phyloP scores from a whole-genome alignment of 2,888 invertebrate species.

The Melitaea athalia region DNA sequence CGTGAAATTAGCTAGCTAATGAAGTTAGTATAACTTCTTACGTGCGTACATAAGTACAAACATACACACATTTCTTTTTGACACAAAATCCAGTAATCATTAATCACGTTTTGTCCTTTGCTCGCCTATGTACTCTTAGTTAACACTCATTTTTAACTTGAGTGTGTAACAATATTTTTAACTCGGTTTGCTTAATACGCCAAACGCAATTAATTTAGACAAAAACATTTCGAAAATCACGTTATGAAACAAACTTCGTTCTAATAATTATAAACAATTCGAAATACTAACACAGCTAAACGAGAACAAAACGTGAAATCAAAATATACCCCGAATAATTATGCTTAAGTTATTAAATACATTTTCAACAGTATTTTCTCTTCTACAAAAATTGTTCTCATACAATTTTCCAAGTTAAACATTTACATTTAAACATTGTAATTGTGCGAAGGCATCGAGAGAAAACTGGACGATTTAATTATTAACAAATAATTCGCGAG shows the following conservation, averaged over 20 bases:
- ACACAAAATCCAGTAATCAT: too few species aligned
- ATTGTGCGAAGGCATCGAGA: conserved; percentile 27
- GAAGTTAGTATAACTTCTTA: too few species aligned
- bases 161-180: too few species aligned
- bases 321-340: conserved; percentile 26
- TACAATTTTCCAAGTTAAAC: conserved; percentile 25
- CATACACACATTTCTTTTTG: too few species aligned
- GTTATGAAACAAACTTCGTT: background rate
- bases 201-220: too few species aligned
- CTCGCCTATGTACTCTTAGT: too few species aligned
- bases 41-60: too few species aligned
- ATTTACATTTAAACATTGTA: conserved; percentile 30
- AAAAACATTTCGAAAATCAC: background rate
- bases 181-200: too few species aligned
- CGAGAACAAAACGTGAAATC: conserved; percentile 28
- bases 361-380: conserved; percentile 19
- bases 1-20: too few species aligned
- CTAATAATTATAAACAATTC: background rate
- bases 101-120: too few species aligned
- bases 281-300: conserved; percentile 21
- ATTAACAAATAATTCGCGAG: conserved; percentile 27
- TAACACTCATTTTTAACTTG: too few species aligned
- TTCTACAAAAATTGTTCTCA: conserved; percentile 25
- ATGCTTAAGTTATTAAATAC: conserved; percentile 26
- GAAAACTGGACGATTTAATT: conserved; percentile 28